Conservation (phyloP, 2,888 invertebrate genomes). For the Tinea trinotella region DNA sequence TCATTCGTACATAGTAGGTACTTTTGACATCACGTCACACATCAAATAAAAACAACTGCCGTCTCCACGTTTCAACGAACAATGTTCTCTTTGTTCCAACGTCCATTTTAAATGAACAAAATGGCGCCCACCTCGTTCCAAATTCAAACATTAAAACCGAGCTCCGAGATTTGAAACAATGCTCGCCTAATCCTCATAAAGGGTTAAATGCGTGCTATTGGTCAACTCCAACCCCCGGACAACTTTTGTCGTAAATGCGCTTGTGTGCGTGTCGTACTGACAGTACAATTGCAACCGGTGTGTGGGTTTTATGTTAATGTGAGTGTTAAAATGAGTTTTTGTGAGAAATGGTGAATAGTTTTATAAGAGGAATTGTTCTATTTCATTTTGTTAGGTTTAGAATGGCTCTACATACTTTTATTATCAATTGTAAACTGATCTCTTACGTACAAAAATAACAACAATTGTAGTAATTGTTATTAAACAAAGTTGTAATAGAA, state of each 20-base stretch:
- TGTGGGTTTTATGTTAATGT: not conserved
- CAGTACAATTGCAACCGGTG: not conserved
- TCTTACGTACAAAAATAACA: not conserved
- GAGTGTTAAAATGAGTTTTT: not conserved
- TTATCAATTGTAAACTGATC: not conserved
- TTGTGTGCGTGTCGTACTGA: slow-evolving; percentile 30
- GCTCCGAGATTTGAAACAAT: slow-evolving; percentile 62
- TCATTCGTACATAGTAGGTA: too few relatives aligned
- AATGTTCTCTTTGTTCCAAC: slow-evolving; percentile 61
- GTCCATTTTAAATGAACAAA: slow-evolving; percentile 72
- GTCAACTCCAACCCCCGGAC: slow-evolving; percentile 52
- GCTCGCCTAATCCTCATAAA: slow-evolving; percentile 35
- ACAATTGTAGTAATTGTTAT: not conserved
- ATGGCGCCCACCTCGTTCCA: slow-evolving; percentile 50
- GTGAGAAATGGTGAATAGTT: not conserved
- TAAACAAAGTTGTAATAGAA: not conserved
- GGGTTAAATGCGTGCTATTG: slow-evolving; percentile 69
- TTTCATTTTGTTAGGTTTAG: not conserved
- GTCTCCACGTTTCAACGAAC: slow-evolving; percentile 35
- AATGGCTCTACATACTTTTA: not conserved
- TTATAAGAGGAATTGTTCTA: not conserved
- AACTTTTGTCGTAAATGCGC: slow-evolving; percentile 31
- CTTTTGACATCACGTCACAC: too few relatives aligned
- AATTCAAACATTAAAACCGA: slow-evolving; percentile 45
- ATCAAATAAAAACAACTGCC: slow-evolving; percentile 6